Evolutionary conservation across 2,888 invertebrate genomes (phyloP), one percentile per base, ranked within the genome.

Genomic region (Hecatera dysodea): DNA sequence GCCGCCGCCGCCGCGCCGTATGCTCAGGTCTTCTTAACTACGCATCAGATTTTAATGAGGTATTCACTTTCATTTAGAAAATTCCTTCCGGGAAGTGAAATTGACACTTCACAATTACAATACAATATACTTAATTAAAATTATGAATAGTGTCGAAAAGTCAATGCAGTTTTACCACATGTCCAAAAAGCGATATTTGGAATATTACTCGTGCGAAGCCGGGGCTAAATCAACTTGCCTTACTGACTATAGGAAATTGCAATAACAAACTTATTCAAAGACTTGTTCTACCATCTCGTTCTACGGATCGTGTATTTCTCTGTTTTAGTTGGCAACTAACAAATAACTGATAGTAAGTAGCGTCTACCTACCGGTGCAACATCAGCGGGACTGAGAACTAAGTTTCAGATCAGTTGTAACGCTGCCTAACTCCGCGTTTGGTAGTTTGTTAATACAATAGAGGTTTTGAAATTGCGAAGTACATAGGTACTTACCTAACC

Each of bases 341-440:
- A 42, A 70, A 73, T 52, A 59, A 46, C 44, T 53, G 52, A 46
- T 73, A 52, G 5, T n/a, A 46, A 63, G 64, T 63, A 39, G 7
- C 29, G 2, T 24, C 39, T 39, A 29, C 5, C 22, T 39, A n/a
- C 9, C 24, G n/a, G 27, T 55, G 59, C 46, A 60, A 42, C n/a
- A 12, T 48, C 8, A 46, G 36, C n/a, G 19, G 22, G 75, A 46
- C 24, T 66, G 15, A 1, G 1, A 48, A 55, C 39, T 53, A 52
- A 72, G 76, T 72, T 69, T 46, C 0, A 19, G 11, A 46, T 44
- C 24, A 48, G 29, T 59, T 42, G 46, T 22, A 42, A 33, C 19
- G 39, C n/a, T 39, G 44, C 19, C 55, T 36, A 78, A 53, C 36
- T 48, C 53, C 19, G n/a, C 12, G 27, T 57, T 53, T 24, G 22